Conservation (phyloP, 2,888 invertebrate species). For the Trisateles emortualis region DNA sequence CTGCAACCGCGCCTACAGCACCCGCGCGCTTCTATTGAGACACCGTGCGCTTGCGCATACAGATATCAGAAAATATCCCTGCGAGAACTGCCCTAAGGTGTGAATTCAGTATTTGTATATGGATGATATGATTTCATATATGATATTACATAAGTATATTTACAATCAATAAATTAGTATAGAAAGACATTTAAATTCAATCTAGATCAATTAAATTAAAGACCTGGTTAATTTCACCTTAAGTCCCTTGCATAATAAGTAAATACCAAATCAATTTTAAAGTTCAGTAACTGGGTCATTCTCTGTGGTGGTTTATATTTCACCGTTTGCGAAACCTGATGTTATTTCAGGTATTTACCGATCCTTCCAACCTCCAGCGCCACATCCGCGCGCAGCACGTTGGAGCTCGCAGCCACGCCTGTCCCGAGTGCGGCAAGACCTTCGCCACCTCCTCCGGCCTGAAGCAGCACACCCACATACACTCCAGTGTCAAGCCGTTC, state of each 20-base stretch:
- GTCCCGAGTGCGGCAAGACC: slow-evolving; percentile 99
- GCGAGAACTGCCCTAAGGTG: slow-evolving; percentile 97
- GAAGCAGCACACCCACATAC: slow-evolving; percentile 99
- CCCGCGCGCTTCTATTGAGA: slow-evolving; percentile 92
- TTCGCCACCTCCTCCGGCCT: slow-evolving; percentile 99
- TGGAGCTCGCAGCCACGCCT: slow-evolving; percentile 98
- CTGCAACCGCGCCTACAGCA: slow-evolving; percentile 94
- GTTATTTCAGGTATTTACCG: slow-evolving; percentile 95
- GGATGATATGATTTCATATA: slow-evolving; percentile 2
- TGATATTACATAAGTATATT: slow-evolving; percentile 12
- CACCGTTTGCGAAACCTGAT: slow-evolving; percentile 81
- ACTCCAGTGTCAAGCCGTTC: slow-evolving; percentile 99
- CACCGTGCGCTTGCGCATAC: slow-evolving; percentile 94
- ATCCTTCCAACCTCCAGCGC: slow-evolving; percentile 98
- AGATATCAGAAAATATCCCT: slow-evolving; percentile 94
- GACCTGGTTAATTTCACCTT: slow-evolving; percentile 18
- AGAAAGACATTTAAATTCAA: slow-evolving; percentile 9
- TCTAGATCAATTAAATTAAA: slow-evolving; percentile 14
- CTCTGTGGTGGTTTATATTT: slow-evolving; percentile 46
- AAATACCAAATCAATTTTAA: slow-evolving; percentile 25
- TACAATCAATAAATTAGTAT: background rate
- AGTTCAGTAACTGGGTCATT: slow-evolving; percentile 35
- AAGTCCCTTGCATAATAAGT: slow-evolving; percentile 8
- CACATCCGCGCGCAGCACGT: slow-evolving; percentile 98
- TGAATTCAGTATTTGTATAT: slow-evolving; percentile 51